Evolutionary conservation across 2,113 vertebrate species (phyloP).

Genomic region (Cyprinodon tularosa): DNA sequence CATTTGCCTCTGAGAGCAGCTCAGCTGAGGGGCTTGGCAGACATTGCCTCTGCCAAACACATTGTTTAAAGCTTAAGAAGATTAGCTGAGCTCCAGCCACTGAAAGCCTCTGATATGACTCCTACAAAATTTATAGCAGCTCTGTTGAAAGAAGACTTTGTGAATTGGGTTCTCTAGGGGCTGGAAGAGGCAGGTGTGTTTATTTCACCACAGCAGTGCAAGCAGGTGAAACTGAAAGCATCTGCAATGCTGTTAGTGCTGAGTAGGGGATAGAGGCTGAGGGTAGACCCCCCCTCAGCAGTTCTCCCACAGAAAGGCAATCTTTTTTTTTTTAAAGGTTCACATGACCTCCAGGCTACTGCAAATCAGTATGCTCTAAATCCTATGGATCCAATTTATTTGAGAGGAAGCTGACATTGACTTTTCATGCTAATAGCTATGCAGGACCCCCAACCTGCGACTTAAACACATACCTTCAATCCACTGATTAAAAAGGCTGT

Average conservation of each 20-base stretch:
- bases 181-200: constrained; percentile 60
- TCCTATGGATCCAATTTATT: constrained; percentile 63
- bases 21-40: constrained; percentile 52
- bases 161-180: constrained; percentile 24
- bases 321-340: constrained; percentile 61
- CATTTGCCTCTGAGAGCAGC: constrained; percentile 28
- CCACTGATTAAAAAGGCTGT: constrained; percentile 34
- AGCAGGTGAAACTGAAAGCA: constrained; percentile 30
- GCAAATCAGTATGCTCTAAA: constrained; percentile 60
- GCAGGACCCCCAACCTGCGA: constrained; percentile 16
- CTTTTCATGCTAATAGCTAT: constrained; percentile 33
- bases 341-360: constrained; percentile 53
- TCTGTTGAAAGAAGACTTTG: constrained; percentile 28
- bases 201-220: constrained; percentile 42
- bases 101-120: constrained; percentile 61
- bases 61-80: constrained; percentile 67
- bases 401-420: constrained; percentile 35
- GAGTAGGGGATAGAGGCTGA: constrained; percentile 12
- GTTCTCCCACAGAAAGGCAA: constrained; percentile 53
- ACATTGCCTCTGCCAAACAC: constrained; percentile 40
- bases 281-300: constrained; percentile 34
- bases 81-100: constrained; percentile 58
- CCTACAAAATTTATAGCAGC: constrained; percentile 37
- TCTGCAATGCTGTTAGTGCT: constrained; percentile 39
- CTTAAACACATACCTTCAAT: constrained; percentile 14